Conservation (phyloP, 1,140 invertebrate species). For the Drosophila micromelanica region DNA sequence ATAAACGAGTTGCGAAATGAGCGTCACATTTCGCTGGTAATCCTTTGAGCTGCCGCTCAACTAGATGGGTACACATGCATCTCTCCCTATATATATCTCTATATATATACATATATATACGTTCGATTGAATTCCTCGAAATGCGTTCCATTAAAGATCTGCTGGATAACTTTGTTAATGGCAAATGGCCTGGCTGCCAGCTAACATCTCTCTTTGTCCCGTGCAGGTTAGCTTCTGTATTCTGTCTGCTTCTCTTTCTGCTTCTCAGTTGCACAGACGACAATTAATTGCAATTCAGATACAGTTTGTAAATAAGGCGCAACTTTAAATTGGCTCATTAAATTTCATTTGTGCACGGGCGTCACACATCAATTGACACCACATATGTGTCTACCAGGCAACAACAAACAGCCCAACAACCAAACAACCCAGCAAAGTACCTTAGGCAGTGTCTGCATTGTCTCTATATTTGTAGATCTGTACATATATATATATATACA, state of each 20-base stretch:
- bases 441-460: not conserved
- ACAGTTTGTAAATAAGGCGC: slow-evolving; percentile 76
- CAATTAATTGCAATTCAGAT: slow-evolving; percentile 78
- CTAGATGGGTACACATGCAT: not conserved
- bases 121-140: not conserved
- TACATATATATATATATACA: too few relatives aligned
- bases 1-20: slow-evolving; percentile 49
- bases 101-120: not conserved
- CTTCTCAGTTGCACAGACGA: slow-evolving; percentile 39
- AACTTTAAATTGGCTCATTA: slow-evolving; percentile 81
- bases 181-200: not conserved
- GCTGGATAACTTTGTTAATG: not conserved
- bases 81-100: not conserved
- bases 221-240: not conserved
- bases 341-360: slow-evolving; percentile 74
- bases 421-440: slow-evolving; percentile 1
- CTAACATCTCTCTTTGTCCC: slow-evolving; percentile 1
- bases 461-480: not conserved
- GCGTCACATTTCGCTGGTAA: slow-evolving; percentile 38
- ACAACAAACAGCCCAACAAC: slow-evolving; percentile 12
- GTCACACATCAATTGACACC: slow-evolving; percentile 75
- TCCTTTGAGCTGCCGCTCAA: slow-evolving; percentile 31
- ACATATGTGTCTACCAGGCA: slow-evolving; percentile 22
- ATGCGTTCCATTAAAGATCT: slow-evolving; percentile 11
- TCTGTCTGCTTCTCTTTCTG: slow-evolving; percentile 6